Evolutionary conservation across 1,140 invertebrate genomes (phyloP), one percentile per base, ranked within the genome.

Genomic region (Drosophila virilis): DNA sequence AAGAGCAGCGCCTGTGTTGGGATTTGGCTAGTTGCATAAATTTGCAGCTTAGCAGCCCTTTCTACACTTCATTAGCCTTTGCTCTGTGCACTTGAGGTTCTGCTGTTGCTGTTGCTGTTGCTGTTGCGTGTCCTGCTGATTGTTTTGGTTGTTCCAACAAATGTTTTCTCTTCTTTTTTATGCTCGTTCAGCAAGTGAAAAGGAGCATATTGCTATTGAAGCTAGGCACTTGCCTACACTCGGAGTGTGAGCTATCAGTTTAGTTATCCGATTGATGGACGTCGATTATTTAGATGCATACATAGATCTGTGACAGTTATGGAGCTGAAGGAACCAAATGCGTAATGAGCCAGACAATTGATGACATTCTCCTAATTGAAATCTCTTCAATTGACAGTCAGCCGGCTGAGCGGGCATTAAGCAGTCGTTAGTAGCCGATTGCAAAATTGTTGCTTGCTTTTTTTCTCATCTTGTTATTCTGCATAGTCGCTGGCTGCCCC

Each of bases 11-110:
- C 35, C 33, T 12, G 6, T 28, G 43, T 38, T 35, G 12, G 33
- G 22, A 13, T 13, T 62, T 8, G 33, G 9, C n/a, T 8, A 33
- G 52, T 37, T 60, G 48, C 55, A 72, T 66, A 72, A 65, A 77
- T 74, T 74, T 74, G 64, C 74, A 68, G 70, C 74, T 73, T 62
- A 59, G 43, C 70, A 61, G 74, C 62, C 62, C 74, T 74, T 62
- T 68, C 70, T 59, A 68, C 70, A 74, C 74, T 77, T 77, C 70
- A 77, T 77, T 77, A 74, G 70, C 52, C 69, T 42, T 55, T 45
- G 50, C 50, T 13, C 22, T 33, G 7, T 2, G 32, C 32, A 5
- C n/a, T 9, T 12, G 45, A 48, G 17, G 4, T 12, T 28, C 22
- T 37, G 9, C 15, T 52, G 45, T 45, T 66, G 7, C 9, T 66